A percentile compares a stretch with the other conserved stretches of the same genome.
These are phyloP conservation scores for Piprites chloris DNA, from an alignment of 2,113 vertebrate genomes.

Conservation along the genomic window DNA sequence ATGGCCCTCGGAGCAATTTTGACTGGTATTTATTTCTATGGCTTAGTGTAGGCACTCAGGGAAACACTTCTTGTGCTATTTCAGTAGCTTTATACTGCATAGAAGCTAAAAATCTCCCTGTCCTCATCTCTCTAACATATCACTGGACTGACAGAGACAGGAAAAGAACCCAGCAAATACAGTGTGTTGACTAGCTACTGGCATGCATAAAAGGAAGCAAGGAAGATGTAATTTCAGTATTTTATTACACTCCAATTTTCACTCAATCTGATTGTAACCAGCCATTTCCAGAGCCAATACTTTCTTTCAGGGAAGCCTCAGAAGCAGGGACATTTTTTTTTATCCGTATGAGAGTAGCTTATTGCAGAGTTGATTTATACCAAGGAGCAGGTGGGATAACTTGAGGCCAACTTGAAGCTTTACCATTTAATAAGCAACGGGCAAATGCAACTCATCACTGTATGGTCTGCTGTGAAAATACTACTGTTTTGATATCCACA, in stretches of 20 bases:
- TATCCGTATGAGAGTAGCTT: neutral
- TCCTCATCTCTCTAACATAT: neutral
- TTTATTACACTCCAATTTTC: conserved; percentile 45
- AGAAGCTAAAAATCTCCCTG: neutral
- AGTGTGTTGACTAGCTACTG: neutral
- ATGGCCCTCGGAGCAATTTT: neutral
- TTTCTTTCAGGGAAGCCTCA: neutral
- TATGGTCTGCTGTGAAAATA: neutral
- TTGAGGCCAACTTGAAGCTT: conserved; percentile 20
- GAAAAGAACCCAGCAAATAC: neutral
- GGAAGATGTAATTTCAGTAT: conserved; percentile 40
- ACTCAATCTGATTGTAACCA: conserved; percentile 32
- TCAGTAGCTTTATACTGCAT: neutral
- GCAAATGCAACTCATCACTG: neutral
- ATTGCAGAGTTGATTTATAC: conserved; percentile 31
- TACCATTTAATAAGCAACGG: conserved; percentile 4
- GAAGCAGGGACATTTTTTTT: neutral
- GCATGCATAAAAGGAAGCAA: conserved; percentile 8
- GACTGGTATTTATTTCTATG: neutral
- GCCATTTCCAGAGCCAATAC: conserved; percentile 16
- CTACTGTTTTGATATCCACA: neutral
- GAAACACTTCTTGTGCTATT: neutral
- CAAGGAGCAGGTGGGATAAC: conserved; percentile 29
- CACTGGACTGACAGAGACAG: neutral
- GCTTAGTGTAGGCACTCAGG: neutral